A percentile compares a stretch with the other conserved stretches of the same genome.
Evolutionary conservation across 1,140 invertebrate genomes (phyloP).

Genomic region (Pseudomyrmex sp.): DNA sequence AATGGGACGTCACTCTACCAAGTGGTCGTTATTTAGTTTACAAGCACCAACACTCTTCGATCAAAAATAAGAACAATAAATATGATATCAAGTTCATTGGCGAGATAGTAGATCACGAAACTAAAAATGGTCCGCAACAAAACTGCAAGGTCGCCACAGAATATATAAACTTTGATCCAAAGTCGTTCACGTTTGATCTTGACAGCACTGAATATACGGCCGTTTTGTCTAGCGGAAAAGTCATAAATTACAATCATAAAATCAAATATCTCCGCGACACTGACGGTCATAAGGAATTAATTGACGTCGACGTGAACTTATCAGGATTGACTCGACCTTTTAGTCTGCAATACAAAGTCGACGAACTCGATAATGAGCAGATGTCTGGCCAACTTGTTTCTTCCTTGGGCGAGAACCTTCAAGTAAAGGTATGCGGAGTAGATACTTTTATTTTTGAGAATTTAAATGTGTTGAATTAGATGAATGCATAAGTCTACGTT

Average conservation of each 20-base stretch:
- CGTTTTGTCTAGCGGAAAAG: slow-evolving; percentile 45
- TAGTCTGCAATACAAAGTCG: slow-evolving; percentile 59
- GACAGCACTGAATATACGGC: slow-evolving; percentile 62
- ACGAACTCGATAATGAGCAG: slow-evolving; percentile 53
- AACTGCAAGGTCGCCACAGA: slow-evolving; percentile 81
- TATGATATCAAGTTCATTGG: slow-evolving; percentile 81
- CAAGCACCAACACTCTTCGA: slow-evolving; percentile 83
- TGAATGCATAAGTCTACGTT: not conserved
- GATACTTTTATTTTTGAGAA: not conserved
- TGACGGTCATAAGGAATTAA: slow-evolving; percentile 68
- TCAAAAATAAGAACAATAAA: slow-evolving; percentile 77
- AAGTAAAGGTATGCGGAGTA: slow-evolving; percentile 70
- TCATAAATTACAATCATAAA: slow-evolving; percentile 70
- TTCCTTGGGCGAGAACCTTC: slow-evolving; percentile 73
- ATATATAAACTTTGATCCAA: slow-evolving; percentile 80
- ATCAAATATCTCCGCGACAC: slow-evolving; percentile 74
- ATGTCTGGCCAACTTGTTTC: slow-evolving; percentile 68
- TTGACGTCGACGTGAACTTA: slow-evolving; percentile 70
- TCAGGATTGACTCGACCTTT: slow-evolving; percentile 80
- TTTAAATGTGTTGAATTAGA: not conserved
- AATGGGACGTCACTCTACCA: slow-evolving; percentile 86
- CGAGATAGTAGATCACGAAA: slow-evolving; percentile 84
- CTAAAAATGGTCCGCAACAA: slow-evolving; percentile 84
- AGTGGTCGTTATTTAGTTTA: slow-evolving; percentile 85
- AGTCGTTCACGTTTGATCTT: slow-evolving; percentile 77